Evolutionary conservation across 1,140 invertebrate species (phyloP), one percentile per base, ranked within the genome.

Genomic region (Drosophila ogumai): DNA sequence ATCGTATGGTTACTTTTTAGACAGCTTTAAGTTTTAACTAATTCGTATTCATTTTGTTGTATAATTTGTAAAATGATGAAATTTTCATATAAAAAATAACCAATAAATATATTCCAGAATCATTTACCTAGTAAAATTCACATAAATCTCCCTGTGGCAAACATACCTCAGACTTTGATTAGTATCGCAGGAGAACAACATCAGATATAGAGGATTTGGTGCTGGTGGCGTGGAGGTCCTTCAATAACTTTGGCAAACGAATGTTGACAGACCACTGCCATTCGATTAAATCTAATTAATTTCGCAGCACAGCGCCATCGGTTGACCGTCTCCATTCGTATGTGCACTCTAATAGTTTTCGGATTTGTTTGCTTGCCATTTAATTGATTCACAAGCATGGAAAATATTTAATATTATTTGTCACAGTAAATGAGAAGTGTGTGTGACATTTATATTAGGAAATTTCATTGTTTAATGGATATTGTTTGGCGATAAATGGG

Each of bases 251-350:
- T 43, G 31, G 56, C 58, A 80, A 87, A 77, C 75, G 41, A 84
- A 84, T 88, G 69, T 84, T 88, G 84, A 81, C 80, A 72, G 64
- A 78, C 80, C 76, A 66, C 67, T 60, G 80, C 68, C 77, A 67
- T 60, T 90, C 69, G 68, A 84, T 90, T 80, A 81, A 90, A 90
- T 81, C 60, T 84, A 90, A 88, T 88, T 88, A 88, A 77, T 88
- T 88, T 88, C 47, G 52, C 50, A 72, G 52, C 65, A 43, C 44
- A 41, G 32, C 34, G 61, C 44, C 28, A 25, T 7, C 38, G 34
- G 25, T 32, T 49, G 46, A 36, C 15, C 36, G 31, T 36, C 38
- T 38, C 47, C 25, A 66, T 68, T 68, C 41, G 32, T 12, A 32
- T 68, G 44, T 52, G 31, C 36, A 17, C 28, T 57, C 43, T 34